Conservation (phyloP, 2,113 vertebrate genomes). For the Dicrurus megarhynchus region DNA sequence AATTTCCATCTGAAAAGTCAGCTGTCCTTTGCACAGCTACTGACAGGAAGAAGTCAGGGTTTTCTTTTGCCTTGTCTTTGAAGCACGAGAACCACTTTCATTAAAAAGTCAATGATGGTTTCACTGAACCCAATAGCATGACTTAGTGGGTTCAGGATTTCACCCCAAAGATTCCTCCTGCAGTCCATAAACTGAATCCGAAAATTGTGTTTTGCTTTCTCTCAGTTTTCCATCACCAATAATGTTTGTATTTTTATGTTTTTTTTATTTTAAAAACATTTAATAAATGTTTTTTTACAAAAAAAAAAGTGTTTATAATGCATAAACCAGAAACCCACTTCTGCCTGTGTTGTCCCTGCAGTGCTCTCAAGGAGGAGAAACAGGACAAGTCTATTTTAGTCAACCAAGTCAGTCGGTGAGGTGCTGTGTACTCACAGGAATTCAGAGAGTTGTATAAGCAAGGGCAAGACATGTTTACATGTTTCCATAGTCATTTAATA, state of each 20-base stretch:
- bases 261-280: too few species aligned
- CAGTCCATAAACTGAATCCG: not conserved
- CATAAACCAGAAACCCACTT: not conserved
- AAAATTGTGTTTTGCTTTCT: not conserved
- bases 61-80: not conserved
- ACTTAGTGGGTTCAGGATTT: not conserved
- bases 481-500: not conserved
- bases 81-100: not conserved
- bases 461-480: not conserved
- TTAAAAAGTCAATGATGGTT: not conserved
- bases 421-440: not conserved
- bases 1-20: not conserved
- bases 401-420: not conserved
- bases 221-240: not conserved
- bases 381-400: not conserved
- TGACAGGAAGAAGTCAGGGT: not conserved
- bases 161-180: not conserved
- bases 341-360: not conserved
- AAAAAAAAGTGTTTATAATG: not conserved
- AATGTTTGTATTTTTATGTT: not conserved
- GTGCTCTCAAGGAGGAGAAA: not conserved
- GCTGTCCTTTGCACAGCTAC: not conserved
- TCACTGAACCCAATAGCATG: not conserved
- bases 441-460: not conserved
- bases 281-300: too few species aligned